Evolutionary conservation across 1,140 invertebrate genomes (phyloP).

Genomic region (Drosophila kurseongensis): DNA sequence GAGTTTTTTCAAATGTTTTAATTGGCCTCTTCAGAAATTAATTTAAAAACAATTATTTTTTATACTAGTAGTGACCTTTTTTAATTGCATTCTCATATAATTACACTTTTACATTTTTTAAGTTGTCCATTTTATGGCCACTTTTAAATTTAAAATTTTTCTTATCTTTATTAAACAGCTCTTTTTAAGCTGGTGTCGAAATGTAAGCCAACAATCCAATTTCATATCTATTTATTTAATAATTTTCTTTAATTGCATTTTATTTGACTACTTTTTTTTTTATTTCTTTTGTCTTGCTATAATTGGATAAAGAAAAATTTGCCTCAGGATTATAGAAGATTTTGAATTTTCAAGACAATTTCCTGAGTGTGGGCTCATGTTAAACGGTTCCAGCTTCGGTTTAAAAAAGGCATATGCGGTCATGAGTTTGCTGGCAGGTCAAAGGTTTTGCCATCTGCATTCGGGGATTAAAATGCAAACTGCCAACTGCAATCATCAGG

Average conservation of each 20-base stretch:
- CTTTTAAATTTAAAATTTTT: too few relatives aligned
- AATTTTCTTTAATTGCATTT: too few relatives aligned
- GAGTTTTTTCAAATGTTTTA: not conserved
- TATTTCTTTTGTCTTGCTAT: not conserved
- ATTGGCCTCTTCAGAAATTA: not conserved
- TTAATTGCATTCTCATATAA: too few relatives aligned
- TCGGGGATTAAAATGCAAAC: slow-evolving; percentile 21
- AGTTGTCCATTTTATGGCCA: too few relatives aligned
- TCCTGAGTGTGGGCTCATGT: not conserved
- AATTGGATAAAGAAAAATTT: too few relatives aligned
- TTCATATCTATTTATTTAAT: too few relatives aligned
- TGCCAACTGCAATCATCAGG: slow-evolving; percentile 32
- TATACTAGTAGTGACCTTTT: not conserved
- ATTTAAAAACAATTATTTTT: not conserved
- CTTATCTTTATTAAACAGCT: too few relatives aligned
- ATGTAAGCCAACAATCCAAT: too few relatives aligned
- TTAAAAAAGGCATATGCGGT: slow-evolving; percentile 5
- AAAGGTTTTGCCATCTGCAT: slow-evolving; percentile 11
- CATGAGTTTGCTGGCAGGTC: not conserved
- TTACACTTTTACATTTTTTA: too few relatives aligned
- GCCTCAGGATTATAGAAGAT: too few relatives aligned
- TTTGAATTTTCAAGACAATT: too few relatives aligned
- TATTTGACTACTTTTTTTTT: not conserved
- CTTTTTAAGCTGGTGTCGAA: too few relatives aligned
- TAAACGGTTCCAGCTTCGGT: slow-evolving; percentile 1